Conservation (phyloP, 2,797 vertebrate species). For the Kryptopterus vitreolus region DNA sequence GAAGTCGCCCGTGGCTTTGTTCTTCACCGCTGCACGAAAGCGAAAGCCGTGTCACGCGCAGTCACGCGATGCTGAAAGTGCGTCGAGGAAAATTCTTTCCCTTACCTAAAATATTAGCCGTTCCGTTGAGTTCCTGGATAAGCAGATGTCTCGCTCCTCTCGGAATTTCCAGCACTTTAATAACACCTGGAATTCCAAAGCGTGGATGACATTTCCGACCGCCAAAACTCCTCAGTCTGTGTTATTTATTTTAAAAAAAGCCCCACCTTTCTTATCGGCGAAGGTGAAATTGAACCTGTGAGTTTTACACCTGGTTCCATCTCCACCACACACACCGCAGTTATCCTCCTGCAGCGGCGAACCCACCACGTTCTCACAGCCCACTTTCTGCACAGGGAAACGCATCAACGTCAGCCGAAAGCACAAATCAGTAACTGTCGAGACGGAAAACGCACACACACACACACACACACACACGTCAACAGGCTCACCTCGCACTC, state of each 20-base stretch:
- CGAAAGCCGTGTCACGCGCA: no score
- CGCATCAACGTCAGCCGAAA: slow-evolving; percentile 27
- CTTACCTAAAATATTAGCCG: slow-evolving; percentile 86
- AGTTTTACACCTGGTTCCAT: slow-evolving; percentile 91
- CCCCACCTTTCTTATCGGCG: slow-evolving; percentile 83
- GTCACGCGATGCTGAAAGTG: no score
- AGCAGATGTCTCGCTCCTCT: slow-evolving; percentile 91
- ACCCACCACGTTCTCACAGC: slow-evolving; percentile 89
- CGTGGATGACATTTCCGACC: background rate
- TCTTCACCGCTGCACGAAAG: slow-evolving; percentile 83
- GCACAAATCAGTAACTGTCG: background rate
- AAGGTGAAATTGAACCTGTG: slow-evolving; percentile 87
- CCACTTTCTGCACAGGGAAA: slow-evolving; percentile 83
- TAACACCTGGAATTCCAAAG: slow-evolving; percentile 69
- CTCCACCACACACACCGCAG: slow-evolving; percentile 92
- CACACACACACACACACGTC: background rate
- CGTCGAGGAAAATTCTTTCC: background rate
- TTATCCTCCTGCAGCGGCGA: slow-evolving; percentile 94
- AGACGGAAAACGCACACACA: background rate
- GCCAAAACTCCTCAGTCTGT: background rate
- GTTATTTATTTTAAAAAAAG: background rate
- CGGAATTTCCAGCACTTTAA: slow-evolving; percentile 95
- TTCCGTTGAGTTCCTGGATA: slow-evolving; percentile 87
- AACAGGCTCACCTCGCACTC: slow-evolving; percentile 86
- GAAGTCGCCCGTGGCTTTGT: slow-evolving; percentile 85